These are phyloP conservation scores for Coluber constrictor DNA, from an alignment of 2,797 vertebrate genomes.

Conservation along the genomic window DNA sequence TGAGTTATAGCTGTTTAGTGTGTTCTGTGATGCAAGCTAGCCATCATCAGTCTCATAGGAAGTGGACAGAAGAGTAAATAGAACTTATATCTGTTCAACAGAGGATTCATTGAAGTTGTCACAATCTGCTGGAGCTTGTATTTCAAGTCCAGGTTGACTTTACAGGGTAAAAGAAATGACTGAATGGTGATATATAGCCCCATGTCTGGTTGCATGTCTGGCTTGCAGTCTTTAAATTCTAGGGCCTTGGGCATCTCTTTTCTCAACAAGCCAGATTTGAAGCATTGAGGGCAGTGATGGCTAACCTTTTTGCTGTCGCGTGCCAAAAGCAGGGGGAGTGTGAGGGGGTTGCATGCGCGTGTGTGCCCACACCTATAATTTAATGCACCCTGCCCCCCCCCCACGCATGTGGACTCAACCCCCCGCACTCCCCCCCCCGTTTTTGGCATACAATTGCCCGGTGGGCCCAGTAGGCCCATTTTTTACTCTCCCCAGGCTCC, in stretches of 20 bases:
- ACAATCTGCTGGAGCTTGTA: not conserved
- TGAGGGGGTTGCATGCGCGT: too few relatives aligned
- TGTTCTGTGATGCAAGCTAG: not conserved
- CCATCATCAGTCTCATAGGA: not conserved
- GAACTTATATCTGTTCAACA: not conserved
- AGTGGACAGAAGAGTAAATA: not conserved
- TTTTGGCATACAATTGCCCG: too few relatives aligned
- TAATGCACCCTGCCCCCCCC: too few relatives aligned
- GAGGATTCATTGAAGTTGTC: not conserved
- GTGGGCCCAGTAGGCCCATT: too few relatives aligned
- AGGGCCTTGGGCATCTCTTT: not conserved
- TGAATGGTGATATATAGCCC: not conserved
- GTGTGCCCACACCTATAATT: too few relatives aligned
- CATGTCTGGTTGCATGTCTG: not conserved
- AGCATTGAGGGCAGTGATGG: not conserved
- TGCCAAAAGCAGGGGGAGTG: too few relatives aligned
- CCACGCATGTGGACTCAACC: too few relatives aligned
- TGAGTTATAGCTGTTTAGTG: not conserved
- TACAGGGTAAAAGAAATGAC: not conserved
- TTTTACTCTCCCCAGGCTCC: too few relatives aligned
- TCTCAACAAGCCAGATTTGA: not conserved
- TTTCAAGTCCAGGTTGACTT: not conserved
- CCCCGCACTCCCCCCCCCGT: too few relatives aligned
- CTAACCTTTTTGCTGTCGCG: too few relatives aligned
- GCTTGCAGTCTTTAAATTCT: not conserved